Percentiles rank a stretch among this genome's conserved stretches.
Evolutionary conservation across 2,888 invertebrate species (phyloP).

Genomic region (Listrodromus nycthemerus): DNA sequence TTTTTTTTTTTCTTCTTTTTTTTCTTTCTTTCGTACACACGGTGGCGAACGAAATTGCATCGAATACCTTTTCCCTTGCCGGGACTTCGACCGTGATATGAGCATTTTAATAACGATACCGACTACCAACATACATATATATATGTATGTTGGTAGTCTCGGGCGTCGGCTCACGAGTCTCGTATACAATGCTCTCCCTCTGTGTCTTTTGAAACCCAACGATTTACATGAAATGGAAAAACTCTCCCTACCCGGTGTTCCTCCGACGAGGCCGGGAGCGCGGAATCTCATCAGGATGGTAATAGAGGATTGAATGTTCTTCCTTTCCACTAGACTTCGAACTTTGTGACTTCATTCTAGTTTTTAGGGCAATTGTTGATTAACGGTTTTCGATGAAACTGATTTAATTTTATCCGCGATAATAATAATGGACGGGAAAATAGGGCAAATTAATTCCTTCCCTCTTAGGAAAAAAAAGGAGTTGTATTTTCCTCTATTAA

Average conservation of each 20-base stretch:
- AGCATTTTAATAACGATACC: constrained; percentile 75
- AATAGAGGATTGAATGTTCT: constrained; percentile 77
- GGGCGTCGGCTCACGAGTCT: constrained; percentile 13
- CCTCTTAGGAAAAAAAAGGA: background rate
- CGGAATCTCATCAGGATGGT: constrained; percentile 77
- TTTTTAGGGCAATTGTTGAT: background rate
- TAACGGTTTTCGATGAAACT: background rate
- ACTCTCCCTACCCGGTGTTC: constrained; percentile 64
- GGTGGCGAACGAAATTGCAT: constrained; percentile 45
- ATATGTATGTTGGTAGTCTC: constrained; percentile 5
- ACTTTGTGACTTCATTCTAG: background rate
- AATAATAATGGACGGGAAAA: no score
- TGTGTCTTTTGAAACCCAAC: constrained; percentile 64
- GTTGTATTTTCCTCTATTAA: no score
- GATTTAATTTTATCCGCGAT: no score
- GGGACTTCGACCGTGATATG: constrained; percentile 67
- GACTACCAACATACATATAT: background rate
- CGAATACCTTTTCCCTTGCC: constrained; percentile 50
- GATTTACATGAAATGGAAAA: constrained; percentile 81
- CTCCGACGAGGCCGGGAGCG: constrained; percentile 68
- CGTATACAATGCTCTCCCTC: constrained; percentile 25
- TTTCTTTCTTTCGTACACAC: constrained; percentile 10
- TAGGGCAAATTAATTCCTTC: no score
- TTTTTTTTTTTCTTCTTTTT: constrained; percentile 38
- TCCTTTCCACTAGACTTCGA: background rate